Evolutionary conservation across 1,140 invertebrate genomes (phyloP).

Genomic region (Nylanderia fulva): DNA sequence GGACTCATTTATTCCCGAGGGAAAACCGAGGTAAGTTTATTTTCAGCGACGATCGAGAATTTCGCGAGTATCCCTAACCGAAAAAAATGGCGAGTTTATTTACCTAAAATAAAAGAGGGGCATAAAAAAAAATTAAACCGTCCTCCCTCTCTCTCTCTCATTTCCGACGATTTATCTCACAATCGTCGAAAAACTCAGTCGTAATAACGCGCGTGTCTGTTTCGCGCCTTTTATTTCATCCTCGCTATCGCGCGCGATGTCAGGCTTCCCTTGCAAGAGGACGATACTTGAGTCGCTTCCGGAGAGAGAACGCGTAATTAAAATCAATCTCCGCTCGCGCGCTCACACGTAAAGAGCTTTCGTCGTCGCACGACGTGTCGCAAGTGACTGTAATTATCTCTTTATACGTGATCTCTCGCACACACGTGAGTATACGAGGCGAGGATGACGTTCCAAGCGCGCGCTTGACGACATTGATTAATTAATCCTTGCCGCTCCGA

Average conservation of each 20-base stretch:
- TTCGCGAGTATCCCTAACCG: not conserved
- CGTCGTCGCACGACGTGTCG: conserved; percentile 25
- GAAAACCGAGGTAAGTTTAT: not conserved
- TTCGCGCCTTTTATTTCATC: conserved; percentile 12
- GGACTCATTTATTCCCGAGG: not conserved
- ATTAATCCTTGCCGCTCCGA: conserved; percentile 1
- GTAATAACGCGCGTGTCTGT: conserved; percentile 4
- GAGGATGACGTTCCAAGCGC: not conserved
- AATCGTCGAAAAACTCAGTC: not conserved
- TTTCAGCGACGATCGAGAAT: not conserved
- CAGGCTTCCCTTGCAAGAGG: conserved; percentile 22
- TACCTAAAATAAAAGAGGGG: not conserved
- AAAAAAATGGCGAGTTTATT: not conserved
- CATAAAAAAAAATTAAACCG: not conserved
- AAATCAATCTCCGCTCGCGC: conserved; percentile 55
- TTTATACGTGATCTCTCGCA: conserved; percentile 39
- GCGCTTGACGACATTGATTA: conserved; percentile 32
- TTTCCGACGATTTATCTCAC: conserved; percentile 26
- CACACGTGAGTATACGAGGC: not conserved
- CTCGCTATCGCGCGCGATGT: conserved; percentile 25
- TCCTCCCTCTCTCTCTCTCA: no score
- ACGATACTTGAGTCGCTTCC: conserved; percentile 35
- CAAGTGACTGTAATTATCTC: conserved; percentile 53
- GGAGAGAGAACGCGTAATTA: conserved; percentile 57
- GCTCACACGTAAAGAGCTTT: conserved; percentile 35